These are phyloP conservation scores for Miltochrista miniata DNA, from an alignment of 2,888 invertebrate species.

Conservation along the genomic window DNA sequence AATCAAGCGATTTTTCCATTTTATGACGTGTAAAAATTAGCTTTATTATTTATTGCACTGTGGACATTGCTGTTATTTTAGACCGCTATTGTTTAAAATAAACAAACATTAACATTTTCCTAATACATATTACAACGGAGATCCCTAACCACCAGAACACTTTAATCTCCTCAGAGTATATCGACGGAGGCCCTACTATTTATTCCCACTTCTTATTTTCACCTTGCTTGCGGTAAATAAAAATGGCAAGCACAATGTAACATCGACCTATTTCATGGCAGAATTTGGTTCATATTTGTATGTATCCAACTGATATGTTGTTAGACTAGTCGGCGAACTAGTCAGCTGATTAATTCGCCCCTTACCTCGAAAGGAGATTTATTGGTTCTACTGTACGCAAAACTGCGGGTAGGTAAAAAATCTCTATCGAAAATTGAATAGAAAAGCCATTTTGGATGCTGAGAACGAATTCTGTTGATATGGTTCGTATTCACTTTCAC, in stretches of 20 bases:
- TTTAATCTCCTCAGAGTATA: constrained; percentile 81
- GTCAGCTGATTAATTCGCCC: constrained; percentile 81
- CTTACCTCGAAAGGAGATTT: constrained; percentile 81
- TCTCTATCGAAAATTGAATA: constrained; percentile 84
- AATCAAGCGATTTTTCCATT: constrained; percentile 65
- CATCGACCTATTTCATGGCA: constrained; percentile 44
- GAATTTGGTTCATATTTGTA: constrained; percentile 52
- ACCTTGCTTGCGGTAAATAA: constrained; percentile 75
- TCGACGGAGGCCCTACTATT: constrained; percentile 73
- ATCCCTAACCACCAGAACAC: constrained; percentile 60
- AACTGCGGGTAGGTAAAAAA: constrained; percentile 81
- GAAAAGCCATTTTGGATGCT: constrained; percentile 79
- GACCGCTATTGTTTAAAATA: constrained; percentile 40
- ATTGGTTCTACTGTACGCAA: constrained; percentile 83
- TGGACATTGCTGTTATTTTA: constrained; percentile 17
- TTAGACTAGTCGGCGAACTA: constrained; percentile 67
- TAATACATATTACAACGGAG: constrained; percentile 69
- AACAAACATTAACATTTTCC: constrained; percentile 54
- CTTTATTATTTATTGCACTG: constrained; percentile 48
- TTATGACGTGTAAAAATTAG: constrained; percentile 57
- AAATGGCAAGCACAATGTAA: constrained; percentile 41
- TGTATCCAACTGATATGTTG: constrained; percentile 43
- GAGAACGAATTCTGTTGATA: constrained; percentile 71
- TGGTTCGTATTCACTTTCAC: constrained; percentile 65
- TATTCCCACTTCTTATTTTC: constrained; percentile 80